phyloP scores from a whole-genome alignment of 2,113 vertebrate genomes.

The Strix aluco region DNA sequence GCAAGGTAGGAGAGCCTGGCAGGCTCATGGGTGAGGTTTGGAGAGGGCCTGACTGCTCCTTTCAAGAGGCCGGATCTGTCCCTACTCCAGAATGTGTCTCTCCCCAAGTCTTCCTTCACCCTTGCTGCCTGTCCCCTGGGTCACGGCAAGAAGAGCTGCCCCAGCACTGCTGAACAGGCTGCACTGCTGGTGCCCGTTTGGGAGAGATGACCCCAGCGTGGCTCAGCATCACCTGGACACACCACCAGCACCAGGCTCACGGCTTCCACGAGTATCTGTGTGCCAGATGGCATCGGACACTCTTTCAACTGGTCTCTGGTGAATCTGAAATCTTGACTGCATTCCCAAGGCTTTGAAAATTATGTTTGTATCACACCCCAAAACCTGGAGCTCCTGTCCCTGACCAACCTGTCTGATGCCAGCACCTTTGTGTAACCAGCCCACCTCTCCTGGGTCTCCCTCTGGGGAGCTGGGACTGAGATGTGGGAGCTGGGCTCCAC shows the following conservation, averaged over 20 bases:
- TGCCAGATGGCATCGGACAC: fast-evolving
- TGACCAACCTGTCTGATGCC: not conserved
- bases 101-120: not conserved
- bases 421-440: not conserved
- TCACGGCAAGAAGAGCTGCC: not conserved
- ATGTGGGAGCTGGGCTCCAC: not conserved
- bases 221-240: fast-evolving
- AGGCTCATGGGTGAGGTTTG: not conserved
- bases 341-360: not conserved
- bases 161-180: not conserved
- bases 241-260: not conserved
- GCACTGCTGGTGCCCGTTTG: not conserved
- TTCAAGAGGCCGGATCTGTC: not conserved
- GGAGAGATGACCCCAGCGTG: fast-evolving
- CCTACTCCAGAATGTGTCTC: fast-evolving
- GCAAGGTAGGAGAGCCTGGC: not conserved
- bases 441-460: not conserved
- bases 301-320: not conserved
- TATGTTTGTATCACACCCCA: not conserved
- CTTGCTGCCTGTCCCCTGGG: not conserved
- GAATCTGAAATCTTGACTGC: not conserved
- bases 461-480: not conserved
- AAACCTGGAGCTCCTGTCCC: not conserved
- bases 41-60: not conserved
- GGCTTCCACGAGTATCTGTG: not conserved